Conservation (phyloP, 1,140 invertebrate species). For the Sarcophaga peregrina region DNA sequence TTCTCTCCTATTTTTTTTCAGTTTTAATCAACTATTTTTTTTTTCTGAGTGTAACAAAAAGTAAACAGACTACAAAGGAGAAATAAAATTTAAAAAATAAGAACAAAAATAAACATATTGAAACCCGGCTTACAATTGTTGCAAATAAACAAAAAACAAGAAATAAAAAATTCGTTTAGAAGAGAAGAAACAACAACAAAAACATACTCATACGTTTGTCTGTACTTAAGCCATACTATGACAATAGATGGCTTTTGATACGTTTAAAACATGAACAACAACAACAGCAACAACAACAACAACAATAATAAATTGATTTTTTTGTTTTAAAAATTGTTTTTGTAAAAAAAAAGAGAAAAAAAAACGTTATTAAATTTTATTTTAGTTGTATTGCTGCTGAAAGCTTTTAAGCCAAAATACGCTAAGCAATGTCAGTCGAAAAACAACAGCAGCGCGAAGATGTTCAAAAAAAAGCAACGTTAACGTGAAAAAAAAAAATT, state of each 20-base stretch:
- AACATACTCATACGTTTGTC: neutral
- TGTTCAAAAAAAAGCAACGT: constrained; percentile 30
- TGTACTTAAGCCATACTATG: neutral
- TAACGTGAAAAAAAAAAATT: neutral
- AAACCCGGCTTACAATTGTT: constrained; percentile 12
- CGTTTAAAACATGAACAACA: constrained; percentile 13
- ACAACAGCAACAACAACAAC: constrained; percentile 12
- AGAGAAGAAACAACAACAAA: neutral
- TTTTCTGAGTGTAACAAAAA: neutral
- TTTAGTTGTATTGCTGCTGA: neutral
- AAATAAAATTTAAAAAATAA: neutral
- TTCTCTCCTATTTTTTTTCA: too few species aligned
- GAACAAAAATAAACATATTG: neutral
- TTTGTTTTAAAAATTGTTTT: neutral
- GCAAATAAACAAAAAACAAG: neutral
- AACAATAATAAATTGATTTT: constrained; percentile 26
- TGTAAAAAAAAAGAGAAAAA: too few species aligned
- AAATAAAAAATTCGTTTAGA: neutral
- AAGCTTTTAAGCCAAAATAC: constrained; percentile 33
- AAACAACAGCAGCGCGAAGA: constrained; percentile 33
- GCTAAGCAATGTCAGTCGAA: constrained; percentile 28
- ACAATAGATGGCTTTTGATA: neutral
- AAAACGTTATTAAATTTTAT: neutral
- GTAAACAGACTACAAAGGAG: neutral
- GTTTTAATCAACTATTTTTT: neutral